Conservation (phyloP, 2,797 vertebrate genomes). For the Heliangelus exortis region DNA sequence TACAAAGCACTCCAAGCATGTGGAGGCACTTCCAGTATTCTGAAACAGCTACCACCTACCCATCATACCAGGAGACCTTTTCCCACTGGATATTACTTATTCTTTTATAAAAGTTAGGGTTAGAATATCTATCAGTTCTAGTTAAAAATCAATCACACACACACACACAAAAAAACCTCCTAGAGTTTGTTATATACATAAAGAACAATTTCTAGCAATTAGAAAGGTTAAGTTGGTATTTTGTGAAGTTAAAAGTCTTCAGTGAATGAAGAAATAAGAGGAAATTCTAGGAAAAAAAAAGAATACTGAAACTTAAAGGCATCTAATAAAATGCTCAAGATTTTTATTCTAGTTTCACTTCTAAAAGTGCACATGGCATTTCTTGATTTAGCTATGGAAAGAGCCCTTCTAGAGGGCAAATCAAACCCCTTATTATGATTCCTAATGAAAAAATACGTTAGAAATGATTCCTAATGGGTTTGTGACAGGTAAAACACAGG, state of each 20-base stretch:
- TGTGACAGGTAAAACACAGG: neutral
- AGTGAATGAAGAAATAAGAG: neutral
- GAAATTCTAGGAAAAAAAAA: neutral
- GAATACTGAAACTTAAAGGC: neutral
- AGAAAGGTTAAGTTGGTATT: neutral
- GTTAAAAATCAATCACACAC: neutral
- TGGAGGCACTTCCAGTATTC: slow-evolving; percentile 27
- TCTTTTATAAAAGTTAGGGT: neutral
- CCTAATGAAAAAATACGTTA: neutral
- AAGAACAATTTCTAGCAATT: neutral
- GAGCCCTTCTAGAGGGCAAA: neutral
- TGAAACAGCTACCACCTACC: slow-evolving; percentile 37
- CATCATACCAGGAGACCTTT: neutral
- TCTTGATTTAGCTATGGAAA: neutral
- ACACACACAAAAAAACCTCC: too few species aligned
- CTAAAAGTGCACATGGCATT: neutral
- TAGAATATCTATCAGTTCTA: neutral
- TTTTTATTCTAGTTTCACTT: neutral
- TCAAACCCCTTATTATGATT: neutral
- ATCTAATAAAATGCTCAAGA: neutral
- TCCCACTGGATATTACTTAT: neutral
- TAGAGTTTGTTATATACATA: neutral
- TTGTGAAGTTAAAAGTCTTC: neutral
- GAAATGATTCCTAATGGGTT: neutral
- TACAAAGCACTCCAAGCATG: slow-evolving; percentile 6